A percentile compares a stretch with the other conserved stretches of the same genome.
Evolutionary conservation across 2,797 vertebrate species (phyloP).

Genomic region (Aviceda cuculoides): DNA sequence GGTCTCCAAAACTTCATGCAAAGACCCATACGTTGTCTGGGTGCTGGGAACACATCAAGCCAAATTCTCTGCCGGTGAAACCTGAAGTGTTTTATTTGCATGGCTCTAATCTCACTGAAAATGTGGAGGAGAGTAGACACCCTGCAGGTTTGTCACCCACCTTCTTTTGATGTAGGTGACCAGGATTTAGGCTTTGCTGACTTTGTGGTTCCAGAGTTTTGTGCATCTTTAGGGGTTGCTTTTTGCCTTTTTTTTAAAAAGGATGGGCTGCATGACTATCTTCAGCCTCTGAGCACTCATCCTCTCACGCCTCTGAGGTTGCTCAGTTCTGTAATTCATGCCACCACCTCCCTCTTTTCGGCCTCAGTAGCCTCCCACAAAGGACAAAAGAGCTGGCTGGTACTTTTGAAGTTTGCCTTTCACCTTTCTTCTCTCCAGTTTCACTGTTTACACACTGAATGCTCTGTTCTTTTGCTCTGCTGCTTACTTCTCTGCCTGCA

Average conservation of each 20-base stretch:
- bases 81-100: not conserved
- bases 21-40: not conserved
- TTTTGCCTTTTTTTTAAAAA: not conserved
- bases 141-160: not conserved
- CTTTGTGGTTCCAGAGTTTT: not conserved
- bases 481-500: not conserved
- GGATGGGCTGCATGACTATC: not conserved
- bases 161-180: fast-evolving
- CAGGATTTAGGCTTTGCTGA: not conserved
- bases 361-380: not conserved
- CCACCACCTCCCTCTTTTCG: not conserved
- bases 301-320: not conserved
- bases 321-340: not conserved
- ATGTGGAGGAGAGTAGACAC: not conserved
- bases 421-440: not conserved
- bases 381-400: not conserved
- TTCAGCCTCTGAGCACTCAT: not conserved
- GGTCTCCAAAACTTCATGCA: not conserved
- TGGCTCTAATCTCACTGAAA: not conserved
- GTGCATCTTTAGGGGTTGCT: not conserved
- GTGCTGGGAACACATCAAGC: not conserved
- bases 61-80: not conserved
- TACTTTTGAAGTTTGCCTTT: not conserved
- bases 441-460: not conserved
- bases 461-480: not conserved